These are phyloP conservation scores for Nasonovia ribisnigri DNA, from an alignment of 2,888 invertebrate genomes.

Conservation along the genomic window DNA sequence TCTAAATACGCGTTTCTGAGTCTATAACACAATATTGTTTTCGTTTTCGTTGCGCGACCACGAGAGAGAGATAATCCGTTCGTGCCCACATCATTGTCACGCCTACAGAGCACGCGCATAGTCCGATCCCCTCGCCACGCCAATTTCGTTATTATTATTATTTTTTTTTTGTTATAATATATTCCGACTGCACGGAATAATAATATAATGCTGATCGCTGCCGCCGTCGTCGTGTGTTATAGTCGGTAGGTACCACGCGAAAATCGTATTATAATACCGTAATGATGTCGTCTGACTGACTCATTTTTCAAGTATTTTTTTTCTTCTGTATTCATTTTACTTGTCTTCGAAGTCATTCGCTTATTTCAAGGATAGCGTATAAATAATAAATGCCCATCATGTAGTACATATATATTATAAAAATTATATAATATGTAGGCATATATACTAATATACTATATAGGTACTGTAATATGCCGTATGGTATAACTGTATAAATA, in stretches of 20 bases:
- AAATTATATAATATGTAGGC: slow-evolving; percentile 2
- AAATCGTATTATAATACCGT: background rate
- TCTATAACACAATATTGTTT: background rate
- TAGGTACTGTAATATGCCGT: background rate
- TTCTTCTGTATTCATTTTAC: background rate
- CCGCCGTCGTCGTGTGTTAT: background rate
- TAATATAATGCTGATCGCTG: background rate
- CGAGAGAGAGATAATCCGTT: slow-evolving; percentile 33
- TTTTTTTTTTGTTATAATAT: background rate
- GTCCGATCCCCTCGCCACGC: slow-evolving; percentile 18
- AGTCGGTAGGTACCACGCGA: slow-evolving; percentile 15
- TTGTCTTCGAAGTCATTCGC: background rate
- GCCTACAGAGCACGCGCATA: slow-evolving; percentile 22
- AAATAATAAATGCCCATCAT: background rate
- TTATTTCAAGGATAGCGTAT: slow-evolving; percentile 14
- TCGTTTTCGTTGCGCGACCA: background rate
- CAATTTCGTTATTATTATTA: slow-evolving; percentile 27
- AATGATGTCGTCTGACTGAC: slow-evolving; percentile 32
- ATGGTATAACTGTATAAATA: background rate
- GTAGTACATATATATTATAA: background rate
- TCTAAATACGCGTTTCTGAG: background rate
- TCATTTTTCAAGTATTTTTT: slow-evolving; percentile 48
- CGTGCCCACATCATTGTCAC: slow-evolving; percentile 51
- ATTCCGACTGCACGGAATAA: background rate
- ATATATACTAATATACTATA: background rate